phyloP scores from a whole-genome alignment of 2,113 vertebrate genomes.

The Theristicus caerulescens region DNA sequence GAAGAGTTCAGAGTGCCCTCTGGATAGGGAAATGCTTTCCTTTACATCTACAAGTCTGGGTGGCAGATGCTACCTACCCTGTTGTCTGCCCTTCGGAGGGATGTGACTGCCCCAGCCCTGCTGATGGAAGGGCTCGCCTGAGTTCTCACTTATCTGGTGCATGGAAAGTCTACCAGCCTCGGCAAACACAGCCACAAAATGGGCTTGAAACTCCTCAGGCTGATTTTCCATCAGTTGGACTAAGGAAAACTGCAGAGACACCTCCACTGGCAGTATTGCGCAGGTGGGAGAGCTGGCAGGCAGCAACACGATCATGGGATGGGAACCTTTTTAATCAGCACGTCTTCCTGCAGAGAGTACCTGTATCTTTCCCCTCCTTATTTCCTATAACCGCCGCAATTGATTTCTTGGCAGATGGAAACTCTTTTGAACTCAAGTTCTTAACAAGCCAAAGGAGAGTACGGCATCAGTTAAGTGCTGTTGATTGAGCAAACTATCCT shows the following conservation, averaged over 20 bases:
- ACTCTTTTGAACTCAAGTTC: background rate
- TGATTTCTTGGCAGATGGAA: background rate
- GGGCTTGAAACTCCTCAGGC: background rate
- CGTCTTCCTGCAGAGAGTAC: background rate
- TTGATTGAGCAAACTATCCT: background rate
- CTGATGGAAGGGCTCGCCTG: background rate
- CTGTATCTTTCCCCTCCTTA: background rate
- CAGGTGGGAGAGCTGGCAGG: background rate
- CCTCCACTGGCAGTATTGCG: background rate
- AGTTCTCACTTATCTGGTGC: background rate
- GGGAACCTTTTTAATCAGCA: background rate
- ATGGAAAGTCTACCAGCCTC: background rate
- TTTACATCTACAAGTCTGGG: background rate
- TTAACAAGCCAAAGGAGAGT: background rate
- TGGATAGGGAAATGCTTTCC: background rate
- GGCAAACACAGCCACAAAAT: background rate
- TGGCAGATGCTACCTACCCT: background rate
- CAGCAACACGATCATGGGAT: rapidly evolving
- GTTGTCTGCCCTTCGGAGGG: rapidly evolving
- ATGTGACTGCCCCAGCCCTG: background rate
- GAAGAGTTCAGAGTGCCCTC: background rate
- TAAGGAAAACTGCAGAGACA: background rate
- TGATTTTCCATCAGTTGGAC: background rate
- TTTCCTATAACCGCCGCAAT: background rate
- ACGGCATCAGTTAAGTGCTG: background rate